A percentile compares a stretch with the other conserved stretches of the same genome.
These are phyloP conservation scores for Penaeus indicus DNA, from an alignment of 1,140 invertebrate species.

Conservation along the genomic window DNA sequence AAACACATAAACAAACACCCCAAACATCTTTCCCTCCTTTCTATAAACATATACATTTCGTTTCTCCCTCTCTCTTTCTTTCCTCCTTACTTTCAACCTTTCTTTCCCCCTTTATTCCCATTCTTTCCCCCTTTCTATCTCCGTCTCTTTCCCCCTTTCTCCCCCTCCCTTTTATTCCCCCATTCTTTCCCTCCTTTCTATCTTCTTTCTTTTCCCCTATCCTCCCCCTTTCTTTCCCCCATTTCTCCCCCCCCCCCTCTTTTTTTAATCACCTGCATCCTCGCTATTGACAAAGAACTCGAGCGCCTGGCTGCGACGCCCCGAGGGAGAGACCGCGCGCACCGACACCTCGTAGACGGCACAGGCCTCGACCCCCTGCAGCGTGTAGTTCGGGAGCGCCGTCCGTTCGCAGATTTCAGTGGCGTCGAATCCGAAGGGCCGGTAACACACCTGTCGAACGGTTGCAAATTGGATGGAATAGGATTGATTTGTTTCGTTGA, in stretches of 20 bases:
- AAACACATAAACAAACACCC: not conserved
- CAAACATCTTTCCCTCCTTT: not conserved
- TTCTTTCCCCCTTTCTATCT: too few species aligned
- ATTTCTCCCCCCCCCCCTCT: too few species aligned
- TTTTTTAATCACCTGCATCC: constrained; percentile 21
- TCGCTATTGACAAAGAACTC: constrained; percentile 26
- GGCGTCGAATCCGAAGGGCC: not conserved
- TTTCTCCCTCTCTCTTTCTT: not conserved
- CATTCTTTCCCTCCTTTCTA: too few species aligned
- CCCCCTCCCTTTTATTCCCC: not conserved
- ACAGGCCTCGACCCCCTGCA: constrained; percentile 37
- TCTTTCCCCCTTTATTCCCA: too few species aligned
- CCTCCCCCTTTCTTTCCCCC: not conserved
- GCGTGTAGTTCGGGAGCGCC: not conserved
- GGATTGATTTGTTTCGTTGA: too few species aligned
- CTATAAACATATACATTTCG: not conserved
- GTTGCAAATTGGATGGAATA: not conserved
- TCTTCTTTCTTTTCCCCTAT: not conserved
- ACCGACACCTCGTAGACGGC: constrained; percentile 37
- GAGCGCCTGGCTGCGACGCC: constrained; percentile 6
- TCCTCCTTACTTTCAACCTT: not conserved
- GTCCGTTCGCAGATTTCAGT: constrained; percentile 28
- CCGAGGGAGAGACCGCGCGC: not conserved
- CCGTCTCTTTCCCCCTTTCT: not conserved
- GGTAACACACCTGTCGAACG: constrained; percentile 37